These are phyloP conservation scores for Drosophila aldrichi DNA, from an alignment of 2,888 invertebrate genomes.

Conservation along the genomic window DNA sequence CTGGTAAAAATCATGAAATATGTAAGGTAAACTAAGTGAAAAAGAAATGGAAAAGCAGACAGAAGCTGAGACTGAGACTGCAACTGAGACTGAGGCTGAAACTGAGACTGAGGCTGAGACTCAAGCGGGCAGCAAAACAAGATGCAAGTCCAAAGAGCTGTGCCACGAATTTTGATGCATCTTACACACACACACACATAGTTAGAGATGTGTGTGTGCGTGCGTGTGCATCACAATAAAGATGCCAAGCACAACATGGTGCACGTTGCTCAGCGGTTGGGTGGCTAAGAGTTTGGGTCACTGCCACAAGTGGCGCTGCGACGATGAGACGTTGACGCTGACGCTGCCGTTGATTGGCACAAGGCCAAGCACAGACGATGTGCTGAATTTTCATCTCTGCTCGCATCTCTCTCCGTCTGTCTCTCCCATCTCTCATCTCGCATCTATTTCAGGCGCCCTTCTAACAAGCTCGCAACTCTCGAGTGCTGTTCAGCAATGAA, in stretches of 20 bases:
- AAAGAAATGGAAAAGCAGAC: conserved; percentile 45
- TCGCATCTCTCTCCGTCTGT: not conserved
- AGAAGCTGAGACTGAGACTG: conserved; percentile 17
- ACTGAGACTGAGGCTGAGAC: conserved; percentile 26
- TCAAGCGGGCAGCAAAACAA: conserved; percentile 42
- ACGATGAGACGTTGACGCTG: conserved; percentile 8
- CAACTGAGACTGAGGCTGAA: conserved; percentile 20
- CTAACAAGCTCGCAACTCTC: conserved; percentile 69
- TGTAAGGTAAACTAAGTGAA: conserved; percentile 72
- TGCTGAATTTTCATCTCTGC: conserved; percentile 20
- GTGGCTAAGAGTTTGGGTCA: conserved; percentile 29
- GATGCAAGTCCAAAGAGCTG: conserved; percentile 60
- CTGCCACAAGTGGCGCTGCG: conserved; percentile 73
- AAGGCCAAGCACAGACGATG: conserved; percentile 59
- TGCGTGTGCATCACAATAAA: conserved; percentile 50
- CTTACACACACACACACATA: conserved; percentile 21
- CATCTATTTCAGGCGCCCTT: conserved; percentile 42
- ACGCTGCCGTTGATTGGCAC: conserved; percentile 73
- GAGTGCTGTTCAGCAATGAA: conserved; percentile 60
- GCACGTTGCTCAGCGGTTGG: conserved; percentile 13
- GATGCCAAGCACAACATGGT: conserved; percentile 53
- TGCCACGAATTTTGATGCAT: conserved; percentile 74
- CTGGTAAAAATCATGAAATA: conserved; percentile 66
- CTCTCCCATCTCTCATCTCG: conserved; percentile 5
- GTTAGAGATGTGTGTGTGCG: not conserved